Percentiles rank a stretch among this genome's conserved stretches.
phyloP scores from a whole-genome alignment of 2,113 vertebrate species.

The Sebastes schlegelii region DNA sequence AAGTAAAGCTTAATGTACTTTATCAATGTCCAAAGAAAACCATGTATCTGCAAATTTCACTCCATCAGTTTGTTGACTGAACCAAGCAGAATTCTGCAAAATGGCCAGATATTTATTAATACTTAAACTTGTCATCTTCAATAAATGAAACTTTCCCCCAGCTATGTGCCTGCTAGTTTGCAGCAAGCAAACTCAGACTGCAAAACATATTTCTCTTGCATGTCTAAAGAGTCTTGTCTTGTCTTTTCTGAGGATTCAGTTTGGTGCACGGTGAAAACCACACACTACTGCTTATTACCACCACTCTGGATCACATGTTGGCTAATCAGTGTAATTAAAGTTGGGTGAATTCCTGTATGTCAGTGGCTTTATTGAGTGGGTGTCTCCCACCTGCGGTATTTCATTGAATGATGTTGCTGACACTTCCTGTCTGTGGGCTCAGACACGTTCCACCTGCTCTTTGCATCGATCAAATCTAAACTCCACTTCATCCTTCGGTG shows the following conservation, averaged over 20 bases:
- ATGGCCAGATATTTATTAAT: neutral
- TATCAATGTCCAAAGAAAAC: neutral
- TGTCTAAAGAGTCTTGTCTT: neutral
- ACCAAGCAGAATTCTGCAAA: neutral
- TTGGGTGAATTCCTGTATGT: constrained; percentile 46
- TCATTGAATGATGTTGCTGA: constrained; percentile 46
- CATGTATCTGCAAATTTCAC: neutral
- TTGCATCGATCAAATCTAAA: neutral
- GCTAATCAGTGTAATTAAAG: constrained; percentile 71
- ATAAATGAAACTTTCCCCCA: neutral
- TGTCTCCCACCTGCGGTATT: constrained; percentile 34
- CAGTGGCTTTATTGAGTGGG: constrained; percentile 58
- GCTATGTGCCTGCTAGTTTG: neutral
- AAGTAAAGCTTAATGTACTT: neutral
- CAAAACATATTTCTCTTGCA: neutral
- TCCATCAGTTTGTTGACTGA: neutral
- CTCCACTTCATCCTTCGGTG: neutral
- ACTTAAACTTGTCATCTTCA: neutral
- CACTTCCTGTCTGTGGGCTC: constrained; percentile 59
- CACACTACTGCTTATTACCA: constrained; percentile 27
- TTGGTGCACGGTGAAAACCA: constrained; percentile 28
- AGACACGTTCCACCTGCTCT: neutral
- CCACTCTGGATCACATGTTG: constrained; percentile 45
- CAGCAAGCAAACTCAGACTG: neutral
- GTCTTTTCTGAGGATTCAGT: constrained; percentile 6